These are phyloP conservation scores for Eupsilia transversa DNA, from an alignment of 2,888 invertebrate genomes.

Conservation along the genomic window DNA sequence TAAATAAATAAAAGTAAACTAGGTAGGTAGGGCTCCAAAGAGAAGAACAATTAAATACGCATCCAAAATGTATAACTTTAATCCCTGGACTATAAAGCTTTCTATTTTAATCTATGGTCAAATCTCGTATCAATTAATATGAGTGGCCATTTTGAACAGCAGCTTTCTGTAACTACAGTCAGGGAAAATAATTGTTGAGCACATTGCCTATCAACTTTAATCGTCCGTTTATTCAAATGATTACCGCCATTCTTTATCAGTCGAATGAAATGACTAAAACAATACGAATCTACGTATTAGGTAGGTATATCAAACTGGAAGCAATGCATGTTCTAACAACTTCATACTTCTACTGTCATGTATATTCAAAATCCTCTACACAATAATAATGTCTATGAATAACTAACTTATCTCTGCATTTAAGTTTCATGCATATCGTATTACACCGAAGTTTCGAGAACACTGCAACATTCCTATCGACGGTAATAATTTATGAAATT, in stretches of 20 bases:
- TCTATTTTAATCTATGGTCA: constrained; percentile 2
- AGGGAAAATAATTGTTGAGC: neutral
- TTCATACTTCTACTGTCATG: neutral
- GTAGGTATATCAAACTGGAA: neutral
- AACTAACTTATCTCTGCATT: constrained; percentile 15
- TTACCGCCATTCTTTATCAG: neutral
- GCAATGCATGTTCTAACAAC: neutral
- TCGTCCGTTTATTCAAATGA: constrained; percentile 3
- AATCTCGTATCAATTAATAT: constrained; percentile 22
- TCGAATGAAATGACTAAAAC: neutral
- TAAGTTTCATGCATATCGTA: constrained; percentile 6
- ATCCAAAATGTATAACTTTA: neutral
- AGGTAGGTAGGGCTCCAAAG: neutral
- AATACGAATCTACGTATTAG: neutral
- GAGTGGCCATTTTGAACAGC: constrained; percentile 9
- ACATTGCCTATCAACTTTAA: neutral
- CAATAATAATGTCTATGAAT: constrained; percentile 6
- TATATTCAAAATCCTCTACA: neutral
- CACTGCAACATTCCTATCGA: neutral
- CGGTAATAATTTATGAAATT: neutral
- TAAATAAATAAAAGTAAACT: neutral
- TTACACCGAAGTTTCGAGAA: constrained; percentile 15
- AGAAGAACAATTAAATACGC: neutral
- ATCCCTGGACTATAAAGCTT: neutral
- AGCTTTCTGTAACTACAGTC: neutral